Evolutionary conservation across 2,797 vertebrate species (phyloP).

Genomic region (Catamblyrhynchus diadema): DNA sequence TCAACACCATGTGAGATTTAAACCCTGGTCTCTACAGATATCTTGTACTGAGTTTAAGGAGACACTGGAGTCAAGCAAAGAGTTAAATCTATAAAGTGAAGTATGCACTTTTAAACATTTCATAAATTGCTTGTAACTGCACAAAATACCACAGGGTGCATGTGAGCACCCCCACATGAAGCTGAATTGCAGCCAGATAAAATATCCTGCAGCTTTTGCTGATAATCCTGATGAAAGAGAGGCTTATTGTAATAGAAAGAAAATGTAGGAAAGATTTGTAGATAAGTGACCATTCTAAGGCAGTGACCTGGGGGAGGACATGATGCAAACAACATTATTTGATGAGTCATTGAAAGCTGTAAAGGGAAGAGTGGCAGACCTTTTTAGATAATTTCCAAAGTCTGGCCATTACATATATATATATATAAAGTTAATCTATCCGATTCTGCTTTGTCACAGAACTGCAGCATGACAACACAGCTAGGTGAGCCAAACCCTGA

Average conservation of each 20-base stretch:
- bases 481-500: not conserved
- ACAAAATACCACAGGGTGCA: slow-evolving; percentile 25
- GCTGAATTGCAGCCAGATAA: slow-evolving; percentile 50
- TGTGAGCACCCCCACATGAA: slow-evolving; percentile 28
- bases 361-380: not conserved
- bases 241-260: slow-evolving; percentile 15
- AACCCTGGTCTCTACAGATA: not conserved
- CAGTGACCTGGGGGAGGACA: not conserved
- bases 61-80: not conserved
- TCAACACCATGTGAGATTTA: not conserved
- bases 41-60: not conserved
- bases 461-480: not conserved
- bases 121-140: slow-evolving; percentile 40
- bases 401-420: not conserved
- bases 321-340: not conserved
- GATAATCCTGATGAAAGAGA: slow-evolving; percentile 48
- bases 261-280: slow-evolving; percentile 36
- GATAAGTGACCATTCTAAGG: slow-evolving; percentile 10
- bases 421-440: not conserved
- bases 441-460: not conserved
- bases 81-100: slow-evolving; percentile 33
- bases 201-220: slow-evolving; percentile 46
- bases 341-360: not conserved
- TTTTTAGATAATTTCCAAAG: not conserved
- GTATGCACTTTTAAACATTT: not conserved